A percentile compares a stretch with the other conserved stretches of the same genome.
Evolutionary conservation across 2,797 vertebrate species (phyloP).

Genomic region (Phrynocephalus guinanensis): DNA sequence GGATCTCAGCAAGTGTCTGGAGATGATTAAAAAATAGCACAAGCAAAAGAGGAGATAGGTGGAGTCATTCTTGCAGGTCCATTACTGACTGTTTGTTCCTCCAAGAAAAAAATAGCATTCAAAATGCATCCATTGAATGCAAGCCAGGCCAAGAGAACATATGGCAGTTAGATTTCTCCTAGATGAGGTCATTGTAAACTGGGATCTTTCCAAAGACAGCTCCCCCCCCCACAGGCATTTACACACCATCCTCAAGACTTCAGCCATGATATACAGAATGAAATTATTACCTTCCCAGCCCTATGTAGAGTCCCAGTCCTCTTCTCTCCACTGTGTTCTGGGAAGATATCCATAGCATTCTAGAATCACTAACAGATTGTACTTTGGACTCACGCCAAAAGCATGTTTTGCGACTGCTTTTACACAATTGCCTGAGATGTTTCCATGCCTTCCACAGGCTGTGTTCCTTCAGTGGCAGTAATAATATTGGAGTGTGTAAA

Average conservation of each 20-base stretch:
- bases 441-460: slow-evolving; percentile 38
- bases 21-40: neutral
- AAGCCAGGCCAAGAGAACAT: slow-evolving; percentile 66
- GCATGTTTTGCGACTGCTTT: slow-evolving; percentile 38
- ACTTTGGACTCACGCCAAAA: slow-evolving; percentile 62
- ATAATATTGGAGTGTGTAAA: neutral
- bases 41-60: slow-evolving; percentile 8
- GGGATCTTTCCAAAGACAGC: slow-evolving; percentile 62
- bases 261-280: slow-evolving; percentile 67
- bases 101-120: slow-evolving; percentile 31
- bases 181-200: slow-evolving; percentile 73
- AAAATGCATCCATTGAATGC: slow-evolving; percentile 44
- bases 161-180: slow-evolving; percentile 73
- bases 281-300: slow-evolving; percentile 68
- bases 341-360: slow-evolving; percentile 62
- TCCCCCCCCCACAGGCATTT: slow-evolving; percentile 60
- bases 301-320: slow-evolving; percentile 56
- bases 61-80: slow-evolving; percentile 20
- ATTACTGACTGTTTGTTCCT: slow-evolving; percentile 36
- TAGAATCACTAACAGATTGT: slow-evolving; percentile 69
- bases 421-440: slow-evolving; percentile 49
- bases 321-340: slow-evolving; percentile 57
- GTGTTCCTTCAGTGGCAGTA: neutral
- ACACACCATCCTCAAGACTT: slow-evolving; percentile 66
- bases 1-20: slow-evolving; percentile 22